Evolutionary conservation across 2,797 vertebrate genomes (phyloP).

Genomic region (Notolepis coatsorum): DNA sequence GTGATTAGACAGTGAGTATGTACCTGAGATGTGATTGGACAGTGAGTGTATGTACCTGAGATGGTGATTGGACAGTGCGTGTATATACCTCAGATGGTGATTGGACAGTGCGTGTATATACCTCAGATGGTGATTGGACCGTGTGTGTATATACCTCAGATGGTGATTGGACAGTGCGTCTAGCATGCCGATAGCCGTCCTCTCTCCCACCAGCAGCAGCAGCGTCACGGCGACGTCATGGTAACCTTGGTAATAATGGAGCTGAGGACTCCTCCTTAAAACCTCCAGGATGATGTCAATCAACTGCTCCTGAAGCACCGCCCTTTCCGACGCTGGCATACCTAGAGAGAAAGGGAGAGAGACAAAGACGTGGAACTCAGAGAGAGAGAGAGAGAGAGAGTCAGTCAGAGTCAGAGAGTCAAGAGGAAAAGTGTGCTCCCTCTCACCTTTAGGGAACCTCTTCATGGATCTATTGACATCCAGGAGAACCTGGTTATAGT

Average conservation of each 20-base stretch:
- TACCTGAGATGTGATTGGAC: too few species aligned
- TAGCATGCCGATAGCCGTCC: slow-evolving; percentile 83
- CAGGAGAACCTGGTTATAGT: slow-evolving; percentile 86
- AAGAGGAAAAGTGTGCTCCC: not conserved
- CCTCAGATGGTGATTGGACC: too few species aligned
- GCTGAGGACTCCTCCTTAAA: slow-evolving; percentile 79
- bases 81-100: too few species aligned
- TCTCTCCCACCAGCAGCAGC: slow-evolving; percentile 82
- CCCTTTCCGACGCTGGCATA: slow-evolving; percentile 80
- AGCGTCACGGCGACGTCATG: slow-evolving; percentile 87
- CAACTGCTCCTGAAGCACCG: slow-evolving; percentile 84
- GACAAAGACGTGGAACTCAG: not conserved
- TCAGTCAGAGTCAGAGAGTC: not conserved
- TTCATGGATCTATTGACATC: slow-evolving; percentile 86
- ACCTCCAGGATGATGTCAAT: slow-evolving; percentile 83
- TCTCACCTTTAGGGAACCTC: slow-evolving; percentile 84
- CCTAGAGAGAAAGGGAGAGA: slow-evolving; percentile 59
- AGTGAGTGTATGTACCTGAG: too few species aligned
- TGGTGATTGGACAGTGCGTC: slow-evolving; percentile 84
- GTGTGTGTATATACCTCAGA: too few species aligned
- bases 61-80: too few species aligned
- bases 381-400: not conserved
- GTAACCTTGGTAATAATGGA: slow-evolving; percentile 90
- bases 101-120: too few species aligned
- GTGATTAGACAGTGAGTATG: not conserved